These are phyloP conservation scores for Adineta ricciae DNA, from an alignment of 2,888 invertebrate genomes.

Conservation along the genomic window DNA sequence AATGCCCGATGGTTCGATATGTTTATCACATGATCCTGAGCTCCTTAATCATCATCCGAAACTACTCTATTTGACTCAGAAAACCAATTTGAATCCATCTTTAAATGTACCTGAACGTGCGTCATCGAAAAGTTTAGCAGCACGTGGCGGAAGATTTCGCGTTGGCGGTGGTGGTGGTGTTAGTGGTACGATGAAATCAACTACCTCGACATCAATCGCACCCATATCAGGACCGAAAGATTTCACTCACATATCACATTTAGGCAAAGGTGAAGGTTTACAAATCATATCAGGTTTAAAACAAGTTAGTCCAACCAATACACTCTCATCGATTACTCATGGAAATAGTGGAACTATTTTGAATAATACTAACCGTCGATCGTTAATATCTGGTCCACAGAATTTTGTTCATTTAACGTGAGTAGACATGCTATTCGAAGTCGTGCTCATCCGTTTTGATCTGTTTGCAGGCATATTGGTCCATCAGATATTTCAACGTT, in stretches of 20 bases:
- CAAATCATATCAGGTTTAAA: slow-evolving; percentile 19
- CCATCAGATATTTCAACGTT: slow-evolving; percentile 8
- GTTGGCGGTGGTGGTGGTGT: neutral
- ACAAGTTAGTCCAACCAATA: slow-evolving; percentile 1
- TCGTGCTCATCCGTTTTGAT: too few relatives aligned
- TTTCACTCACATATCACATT: slow-evolving; percentile 20
- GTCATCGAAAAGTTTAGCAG: neutral
- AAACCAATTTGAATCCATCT: neutral
- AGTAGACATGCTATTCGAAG: neutral
- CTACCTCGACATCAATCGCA: slow-evolving; percentile 24
- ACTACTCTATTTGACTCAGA: neutral
- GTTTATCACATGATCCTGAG: neutral
- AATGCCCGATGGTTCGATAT: neutral
- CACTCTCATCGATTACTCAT: neutral
- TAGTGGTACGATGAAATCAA: neutral
- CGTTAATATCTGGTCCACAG: neutral
- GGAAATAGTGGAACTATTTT: neutral
- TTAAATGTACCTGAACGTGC: neutral
- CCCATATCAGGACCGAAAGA: slow-evolving; percentile 1
- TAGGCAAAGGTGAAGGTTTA: slow-evolving; percentile 16
- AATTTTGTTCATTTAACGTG: slow-evolving; percentile 16
- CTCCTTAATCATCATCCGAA: neutral
- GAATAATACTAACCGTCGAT: neutral
- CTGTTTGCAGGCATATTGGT: neutral
- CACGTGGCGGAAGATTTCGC: neutral